These are phyloP conservation scores for Gobio occitaniae DNA, from an alignment of 2,797 vertebrate genomes.

Conservation along the genomic window DNA sequence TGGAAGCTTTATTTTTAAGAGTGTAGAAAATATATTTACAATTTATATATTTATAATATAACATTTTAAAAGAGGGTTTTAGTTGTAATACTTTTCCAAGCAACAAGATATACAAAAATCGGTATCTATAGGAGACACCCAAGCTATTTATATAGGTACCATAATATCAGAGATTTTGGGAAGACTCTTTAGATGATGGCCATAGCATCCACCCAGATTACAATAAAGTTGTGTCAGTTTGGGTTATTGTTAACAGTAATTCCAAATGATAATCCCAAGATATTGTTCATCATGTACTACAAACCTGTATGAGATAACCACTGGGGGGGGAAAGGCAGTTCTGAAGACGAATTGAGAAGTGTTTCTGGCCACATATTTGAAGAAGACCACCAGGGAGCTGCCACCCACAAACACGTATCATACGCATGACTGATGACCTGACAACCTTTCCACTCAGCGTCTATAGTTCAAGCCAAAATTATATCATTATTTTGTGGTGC, in stretches of 20 bases:
- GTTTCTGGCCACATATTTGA: background rate
- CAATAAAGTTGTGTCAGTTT: background rate
- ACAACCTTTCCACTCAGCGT: background rate
- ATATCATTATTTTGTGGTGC: background rate
- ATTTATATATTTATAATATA: no score
- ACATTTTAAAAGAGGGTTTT: no score
- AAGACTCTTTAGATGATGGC: background rate
- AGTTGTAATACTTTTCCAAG: no score
- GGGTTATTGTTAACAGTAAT: background rate
- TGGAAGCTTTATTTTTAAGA: no score
- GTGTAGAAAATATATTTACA: no score
- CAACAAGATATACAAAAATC: no score
- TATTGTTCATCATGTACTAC: background rate
- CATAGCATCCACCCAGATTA: background rate
- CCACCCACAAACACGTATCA: slow-evolving; percentile 28
- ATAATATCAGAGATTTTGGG: no score
- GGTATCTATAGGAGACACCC: no score
- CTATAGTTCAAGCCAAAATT: background rate
- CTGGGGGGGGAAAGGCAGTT: background rate
- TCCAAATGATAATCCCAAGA: background rate
- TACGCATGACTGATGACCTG: slow-evolving; percentile 12
- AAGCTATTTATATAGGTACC: no score
- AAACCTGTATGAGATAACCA: background rate
- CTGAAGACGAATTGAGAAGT: background rate
- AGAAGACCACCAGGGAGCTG: slow-evolving; percentile 33